phyloP scores from a whole-genome alignment of 1,140 invertebrate species.

The Calosoma granatense region DNA sequence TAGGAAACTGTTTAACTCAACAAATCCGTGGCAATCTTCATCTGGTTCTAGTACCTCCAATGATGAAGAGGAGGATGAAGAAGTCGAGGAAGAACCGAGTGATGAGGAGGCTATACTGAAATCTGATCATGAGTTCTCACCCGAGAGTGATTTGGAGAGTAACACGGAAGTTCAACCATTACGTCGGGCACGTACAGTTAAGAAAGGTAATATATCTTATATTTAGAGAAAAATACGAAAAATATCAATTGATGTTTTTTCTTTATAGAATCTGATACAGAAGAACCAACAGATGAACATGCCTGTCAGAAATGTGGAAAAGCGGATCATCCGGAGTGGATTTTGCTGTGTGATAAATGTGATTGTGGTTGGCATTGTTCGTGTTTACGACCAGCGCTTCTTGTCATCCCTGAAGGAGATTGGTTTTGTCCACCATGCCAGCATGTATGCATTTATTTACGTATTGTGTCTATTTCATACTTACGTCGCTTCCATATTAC shows the following conservation, averaged over 20 bases:
- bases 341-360: conserved; percentile 88
- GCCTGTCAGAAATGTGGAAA: conserved; percentile 80
- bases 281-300: conserved; percentile 56
- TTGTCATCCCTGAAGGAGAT: conserved; percentile 90
- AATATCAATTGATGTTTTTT: conserved; percentile 10
- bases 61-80: conserved; percentile 48
- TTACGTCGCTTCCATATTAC: conserved; percentile 29
- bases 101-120: conserved; percentile 56
- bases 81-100: conserved; percentile 45
- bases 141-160: conserved; percentile 57
- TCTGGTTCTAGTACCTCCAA: conserved; percentile 52
- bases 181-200: conserved; percentile 55
- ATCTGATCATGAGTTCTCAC: conserved; percentile 87
- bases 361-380: conserved; percentile 92
- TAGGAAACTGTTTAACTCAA: conserved; percentile 45
- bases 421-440: conserved; percentile 96
- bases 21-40: conserved; percentile 57
- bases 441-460: conserved; percentile 47
- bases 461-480: not conserved
- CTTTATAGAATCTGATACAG: conserved; percentile 46
- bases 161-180: conserved; percentile 44
- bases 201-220: conserved; percentile 20
- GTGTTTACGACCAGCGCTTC: conserved; percentile 80
- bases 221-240: not conserved
- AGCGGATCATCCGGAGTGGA: conserved; percentile 90